Evolutionary conservation across 2,888 invertebrate species (phyloP).

Genomic region (Pachycephus smyrnensis): DNA sequence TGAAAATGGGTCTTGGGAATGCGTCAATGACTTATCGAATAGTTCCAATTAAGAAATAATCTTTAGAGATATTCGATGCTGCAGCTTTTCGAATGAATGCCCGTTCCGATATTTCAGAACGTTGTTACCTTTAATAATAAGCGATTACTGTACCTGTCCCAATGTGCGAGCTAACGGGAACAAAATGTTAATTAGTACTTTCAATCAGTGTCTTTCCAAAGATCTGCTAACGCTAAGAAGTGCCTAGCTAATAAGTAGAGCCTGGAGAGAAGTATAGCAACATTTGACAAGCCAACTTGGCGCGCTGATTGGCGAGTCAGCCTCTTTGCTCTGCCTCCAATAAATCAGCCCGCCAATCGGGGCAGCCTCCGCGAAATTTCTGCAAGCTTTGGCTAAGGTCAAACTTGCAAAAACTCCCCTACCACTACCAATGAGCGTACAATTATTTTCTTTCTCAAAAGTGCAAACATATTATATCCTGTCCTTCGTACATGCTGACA

Average conservation of each 20-base stretch:
- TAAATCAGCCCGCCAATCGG: not conserved
- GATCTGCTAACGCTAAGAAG: conserved; percentile 5
- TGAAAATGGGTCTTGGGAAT: not conserved
- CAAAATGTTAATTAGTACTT: conserved; percentile 53
- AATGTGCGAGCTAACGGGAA: conserved; percentile 65
- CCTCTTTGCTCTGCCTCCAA: not conserved
- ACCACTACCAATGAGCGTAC: not conserved
- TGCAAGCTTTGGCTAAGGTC: not conserved
- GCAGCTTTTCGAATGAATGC: not conserved
- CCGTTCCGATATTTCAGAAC: conserved; percentile 5
- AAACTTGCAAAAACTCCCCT: not conserved
- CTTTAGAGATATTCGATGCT: not conserved
- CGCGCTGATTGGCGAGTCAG: not conserved
- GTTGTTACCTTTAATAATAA: conserved; percentile 24
- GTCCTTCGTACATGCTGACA: not conserved
- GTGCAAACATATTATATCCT: not conserved
- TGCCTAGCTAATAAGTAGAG: conserved; percentile 31
- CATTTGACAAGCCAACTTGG: not conserved
- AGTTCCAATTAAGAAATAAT: conserved; percentile 3
- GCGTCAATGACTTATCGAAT: not conserved
- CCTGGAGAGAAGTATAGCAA: conserved; percentile 9
- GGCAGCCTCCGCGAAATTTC: not conserved
- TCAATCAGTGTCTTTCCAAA: not conserved
- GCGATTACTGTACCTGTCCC: conserved; percentile 64
- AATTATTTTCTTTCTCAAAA: not conserved